phyloP scores from a whole-genome alignment of 2,113 vertebrate species.

The Xiphophorus maculatus region DNA sequence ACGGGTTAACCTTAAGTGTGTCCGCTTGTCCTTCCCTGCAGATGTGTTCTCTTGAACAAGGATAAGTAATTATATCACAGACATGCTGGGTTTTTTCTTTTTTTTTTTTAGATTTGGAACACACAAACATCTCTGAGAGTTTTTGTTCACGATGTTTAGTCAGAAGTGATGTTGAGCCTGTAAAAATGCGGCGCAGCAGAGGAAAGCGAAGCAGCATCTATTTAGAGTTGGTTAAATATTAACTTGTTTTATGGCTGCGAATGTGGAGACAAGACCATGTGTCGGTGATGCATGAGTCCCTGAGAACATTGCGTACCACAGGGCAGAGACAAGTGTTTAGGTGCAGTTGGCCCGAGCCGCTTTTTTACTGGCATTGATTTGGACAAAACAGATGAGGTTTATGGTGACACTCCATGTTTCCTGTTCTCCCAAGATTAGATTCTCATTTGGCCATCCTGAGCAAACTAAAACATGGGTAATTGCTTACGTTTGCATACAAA shows the following conservation, averaged over 20 bases:
- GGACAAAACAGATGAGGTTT: conserved; percentile 21
- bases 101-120: not conserved
- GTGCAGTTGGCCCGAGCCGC: conserved; percentile 32
- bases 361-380: conserved; percentile 53
- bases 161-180: conserved; percentile 28
- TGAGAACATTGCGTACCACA: conserved; percentile 69
- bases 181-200: conserved; percentile 22
- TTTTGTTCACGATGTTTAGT: not conserved
- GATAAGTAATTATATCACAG: not conserved
- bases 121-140: not conserved
- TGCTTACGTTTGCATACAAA: not conserved
- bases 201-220: conserved; percentile 56
- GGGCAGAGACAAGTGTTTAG: conserved; percentile 57
- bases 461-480: conserved; percentile 11
- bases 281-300: conserved; percentile 71
- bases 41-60: not conserved
- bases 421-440: not conserved
- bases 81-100: not conserved
- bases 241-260: conserved; percentile 79
- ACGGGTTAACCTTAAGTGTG: conserved; percentile 36
- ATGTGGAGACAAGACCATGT: conserved; percentile 70
- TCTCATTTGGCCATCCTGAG: conserved; percentile 5
- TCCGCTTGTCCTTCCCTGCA: conserved; percentile 20
- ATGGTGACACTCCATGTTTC: conserved; percentile 13
- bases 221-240: conserved; percentile 81